phyloP scores from a whole-genome alignment of 2,888 invertebrate genomes.

The Papilio gigon region DNA sequence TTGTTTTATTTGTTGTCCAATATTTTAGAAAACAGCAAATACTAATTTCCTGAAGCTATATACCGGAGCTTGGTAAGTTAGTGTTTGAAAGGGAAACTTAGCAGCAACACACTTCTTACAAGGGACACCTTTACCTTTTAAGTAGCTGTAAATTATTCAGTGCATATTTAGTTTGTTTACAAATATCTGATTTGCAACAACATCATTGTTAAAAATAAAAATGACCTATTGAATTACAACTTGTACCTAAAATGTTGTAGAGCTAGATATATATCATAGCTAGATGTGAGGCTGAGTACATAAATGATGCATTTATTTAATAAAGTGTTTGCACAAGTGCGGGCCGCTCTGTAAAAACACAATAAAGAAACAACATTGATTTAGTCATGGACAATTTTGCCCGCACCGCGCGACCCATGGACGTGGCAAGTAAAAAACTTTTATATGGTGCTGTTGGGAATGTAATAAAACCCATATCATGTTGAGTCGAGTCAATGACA shows the following conservation, averaged over 20 bases:
- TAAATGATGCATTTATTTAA: slow-evolving; percentile 32
- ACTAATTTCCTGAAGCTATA: too few species aligned
- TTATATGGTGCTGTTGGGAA: slow-evolving; percentile 13
- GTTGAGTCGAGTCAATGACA: slow-evolving; percentile 26
- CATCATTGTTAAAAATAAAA: background rate
- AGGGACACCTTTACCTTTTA: too few species aligned
- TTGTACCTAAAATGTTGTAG: background rate
- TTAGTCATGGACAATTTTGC: slow-evolving; percentile 51
- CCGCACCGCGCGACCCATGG: slow-evolving; percentile 39
- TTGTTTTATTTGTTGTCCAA: too few species aligned
- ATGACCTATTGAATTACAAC: background rate
- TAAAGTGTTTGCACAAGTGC: slow-evolving; percentile 50
- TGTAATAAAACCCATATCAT: slow-evolving; percentile 26
- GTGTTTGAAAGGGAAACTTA: too few species aligned
- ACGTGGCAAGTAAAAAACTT: slow-evolving; percentile 27
- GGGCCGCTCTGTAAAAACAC: slow-evolving; percentile 14
- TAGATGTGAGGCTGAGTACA: background rate
- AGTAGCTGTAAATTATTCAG: too few species aligned
- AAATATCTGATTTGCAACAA: too few species aligned
- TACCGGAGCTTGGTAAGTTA: too few species aligned
- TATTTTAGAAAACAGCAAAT: too few species aligned
- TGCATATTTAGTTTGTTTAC: too few species aligned
- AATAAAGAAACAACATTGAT: slow-evolving; percentile 44
- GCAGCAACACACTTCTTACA: too few species aligned
- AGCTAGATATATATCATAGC: background rate